Evolutionary conservation across 2,888 invertebrate genomes (phyloP).

Genomic region (Drosophila diplacantha): DNA sequence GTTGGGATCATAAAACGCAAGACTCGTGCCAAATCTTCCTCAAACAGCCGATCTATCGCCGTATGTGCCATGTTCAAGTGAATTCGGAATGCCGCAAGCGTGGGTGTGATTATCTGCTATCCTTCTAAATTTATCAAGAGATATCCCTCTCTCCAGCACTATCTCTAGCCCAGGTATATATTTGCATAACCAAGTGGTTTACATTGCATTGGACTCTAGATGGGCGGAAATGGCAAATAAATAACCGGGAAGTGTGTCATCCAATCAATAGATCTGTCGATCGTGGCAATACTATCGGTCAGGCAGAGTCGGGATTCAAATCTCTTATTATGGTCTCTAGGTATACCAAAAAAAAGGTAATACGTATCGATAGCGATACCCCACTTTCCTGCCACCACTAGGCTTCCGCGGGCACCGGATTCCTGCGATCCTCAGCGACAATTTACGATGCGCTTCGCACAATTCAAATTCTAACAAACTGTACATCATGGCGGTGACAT

Average conservation of each 20-base stretch:
- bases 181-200: conserved; percentile 68
- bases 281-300: not conserved
- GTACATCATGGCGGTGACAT: conserved; percentile 72
- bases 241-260: conserved; percentile 52
- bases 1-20: conserved; percentile 18
- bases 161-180: conserved; percentile 15
- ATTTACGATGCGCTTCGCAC: conserved; percentile 74
- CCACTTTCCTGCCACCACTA: not conserved
- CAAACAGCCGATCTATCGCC: conserved; percentile 44
- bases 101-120: conserved; percentile 55
- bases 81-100: conserved; percentile 44
- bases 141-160: conserved; percentile 9
- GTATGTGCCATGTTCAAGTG: conserved; percentile 59
- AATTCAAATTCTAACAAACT: conserved; percentile 76
- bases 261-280: conserved; percentile 2
- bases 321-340: not conserved
- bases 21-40: conserved; percentile 64
- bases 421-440: conserved; percentile 39
- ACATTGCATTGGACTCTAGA: conserved; percentile 47
- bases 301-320: not conserved
- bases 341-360: not conserved
- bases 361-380: not conserved
- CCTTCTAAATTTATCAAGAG: conserved; percentile 20
- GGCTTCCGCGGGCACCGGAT: not conserved
- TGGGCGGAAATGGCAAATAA: conserved; percentile 50